Percentiles rank a stretch among this genome's conserved stretches.
These are phyloP conservation scores for Cyprinella venusta DNA, from an alignment of 2,797 vertebrate genomes.

Conservation along the genomic window DNA sequence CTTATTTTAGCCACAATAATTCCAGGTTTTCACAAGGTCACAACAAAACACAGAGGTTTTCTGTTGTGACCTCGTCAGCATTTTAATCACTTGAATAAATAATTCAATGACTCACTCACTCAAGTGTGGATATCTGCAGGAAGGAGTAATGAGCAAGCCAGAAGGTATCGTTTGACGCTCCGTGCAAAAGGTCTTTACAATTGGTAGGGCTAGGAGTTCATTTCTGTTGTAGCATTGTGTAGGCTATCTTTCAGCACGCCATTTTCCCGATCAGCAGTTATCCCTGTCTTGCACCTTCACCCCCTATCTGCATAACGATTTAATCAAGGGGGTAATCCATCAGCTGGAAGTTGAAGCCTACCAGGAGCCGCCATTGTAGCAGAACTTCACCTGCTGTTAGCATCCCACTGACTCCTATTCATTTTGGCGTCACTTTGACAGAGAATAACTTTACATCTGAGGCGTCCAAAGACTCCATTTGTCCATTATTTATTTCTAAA, in stretches of 20 bases:
- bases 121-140: neutral
- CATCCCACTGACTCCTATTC: too few relatives aligned
- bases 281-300: neutral
- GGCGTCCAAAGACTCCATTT: too few relatives aligned
- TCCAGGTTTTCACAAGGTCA: neutral
- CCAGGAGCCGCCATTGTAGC: too few relatives aligned
- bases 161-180: neutral
- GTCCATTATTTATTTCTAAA: too few relatives aligned
- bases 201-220: neutral
- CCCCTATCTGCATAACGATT: neutral
- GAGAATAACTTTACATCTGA: too few relatives aligned
- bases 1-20: neutral
- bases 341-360: too few relatives aligned
- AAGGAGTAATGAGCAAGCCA: neutral
- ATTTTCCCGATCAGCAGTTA: neutral
- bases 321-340: neutral
- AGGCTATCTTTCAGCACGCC: neutral
- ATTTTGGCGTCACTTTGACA: too few relatives aligned
- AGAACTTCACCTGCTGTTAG: too few relatives aligned
- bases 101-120: too few relatives aligned
- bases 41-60: neutral
- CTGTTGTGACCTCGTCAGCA: too few relatives aligned
- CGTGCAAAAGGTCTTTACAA: neutral
- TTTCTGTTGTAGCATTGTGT: neutral
- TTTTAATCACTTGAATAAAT: too few relatives aligned